phyloP scores from a whole-genome alignment of 2,113 vertebrate species.

The Chaetorhynchus papuensis region DNA sequence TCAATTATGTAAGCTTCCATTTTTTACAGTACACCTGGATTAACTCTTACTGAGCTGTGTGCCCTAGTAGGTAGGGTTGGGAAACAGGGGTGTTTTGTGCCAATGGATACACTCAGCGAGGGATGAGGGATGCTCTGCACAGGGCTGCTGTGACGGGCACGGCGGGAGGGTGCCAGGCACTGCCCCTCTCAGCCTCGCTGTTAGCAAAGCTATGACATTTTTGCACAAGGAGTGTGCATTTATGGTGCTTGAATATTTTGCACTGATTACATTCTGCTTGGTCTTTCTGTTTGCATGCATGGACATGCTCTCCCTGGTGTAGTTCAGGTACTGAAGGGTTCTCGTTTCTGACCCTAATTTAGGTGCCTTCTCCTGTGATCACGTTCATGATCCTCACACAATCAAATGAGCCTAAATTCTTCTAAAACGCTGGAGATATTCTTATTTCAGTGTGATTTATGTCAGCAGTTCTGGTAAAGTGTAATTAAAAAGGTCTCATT shows the following conservation, averaged over 20 bases:
- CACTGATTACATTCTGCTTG: not conserved
- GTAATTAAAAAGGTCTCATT: conserved; percentile 27
- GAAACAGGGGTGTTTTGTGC: not conserved
- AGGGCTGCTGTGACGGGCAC: rapidly evolving
- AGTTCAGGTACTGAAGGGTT: not conserved
- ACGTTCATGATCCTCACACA: not conserved
- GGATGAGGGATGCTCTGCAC: not conserved
- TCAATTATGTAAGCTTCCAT: conserved; percentile 38
- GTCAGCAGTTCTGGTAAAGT: not conserved
- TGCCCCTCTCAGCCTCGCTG: not conserved
- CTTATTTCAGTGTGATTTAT: conserved; percentile 10
- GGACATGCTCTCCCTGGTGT: rapidly evolving
- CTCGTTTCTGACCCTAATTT: not conserved
- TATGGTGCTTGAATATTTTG: not conserved
- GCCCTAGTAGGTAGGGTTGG: not conserved
- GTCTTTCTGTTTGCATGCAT: not conserved
- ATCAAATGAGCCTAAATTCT: not conserved
- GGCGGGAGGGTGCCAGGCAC: not conserved
- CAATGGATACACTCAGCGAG: rapidly evolving
- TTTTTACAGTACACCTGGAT: conserved; percentile 2
- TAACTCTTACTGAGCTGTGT: not conserved
- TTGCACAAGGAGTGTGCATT: not conserved
- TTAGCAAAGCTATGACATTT: not conserved
- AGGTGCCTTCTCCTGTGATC: not conserved
- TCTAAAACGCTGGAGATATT: not conserved